These are phyloP conservation scores for Drosophila recens DNA, from an alignment of 2,888 invertebrate species.

Conservation along the genomic window DNA sequence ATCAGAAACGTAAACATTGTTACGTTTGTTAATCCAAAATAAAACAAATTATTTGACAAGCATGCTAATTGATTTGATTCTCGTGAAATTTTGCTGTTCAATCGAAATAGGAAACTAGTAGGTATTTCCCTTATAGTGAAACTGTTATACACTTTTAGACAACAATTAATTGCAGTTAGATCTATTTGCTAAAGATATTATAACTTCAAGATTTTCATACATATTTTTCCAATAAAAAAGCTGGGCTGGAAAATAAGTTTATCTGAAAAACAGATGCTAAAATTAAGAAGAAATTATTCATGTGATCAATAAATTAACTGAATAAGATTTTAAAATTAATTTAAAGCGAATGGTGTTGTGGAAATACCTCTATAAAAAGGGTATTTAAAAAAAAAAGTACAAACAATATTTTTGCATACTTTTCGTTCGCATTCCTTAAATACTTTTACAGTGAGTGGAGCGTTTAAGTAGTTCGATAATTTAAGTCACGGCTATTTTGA, in stretches of 20 bases:
- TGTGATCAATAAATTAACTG: background rate
- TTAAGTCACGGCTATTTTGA: conserved; percentile 47
- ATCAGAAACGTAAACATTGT: conserved; percentile 54
- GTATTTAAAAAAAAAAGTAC: conserved; percentile 2
- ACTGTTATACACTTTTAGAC: conserved; percentile 24
- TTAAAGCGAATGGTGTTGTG: background rate
- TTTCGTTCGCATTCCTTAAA: conserved; percentile 45
- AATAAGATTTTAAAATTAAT: background rate
- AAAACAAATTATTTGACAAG: conserved; percentile 72
- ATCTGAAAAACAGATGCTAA: too few species aligned
- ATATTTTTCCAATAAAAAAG: background rate
- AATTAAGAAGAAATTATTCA: too few species aligned
- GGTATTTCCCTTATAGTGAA: conserved; percentile 16
- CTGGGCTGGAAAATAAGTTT: too few species aligned
- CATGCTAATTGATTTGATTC: conserved; percentile 72
- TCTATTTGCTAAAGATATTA: background rate
- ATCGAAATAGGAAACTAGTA: conserved; percentile 14
- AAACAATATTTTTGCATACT: conserved; percentile 10
- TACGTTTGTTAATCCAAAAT: conserved; percentile 65
- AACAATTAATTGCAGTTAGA: background rate
- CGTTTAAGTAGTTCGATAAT: conserved; percentile 28
- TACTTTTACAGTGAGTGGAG: conserved; percentile 39
- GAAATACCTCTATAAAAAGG: background rate
- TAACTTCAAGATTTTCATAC: background rate
- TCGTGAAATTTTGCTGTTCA: conserved; percentile 54